These are phyloP conservation scores for Caenorhabditis virilis DNA, from an alignment of 2,888 invertebrate species.

Conservation along the genomic window DNA sequence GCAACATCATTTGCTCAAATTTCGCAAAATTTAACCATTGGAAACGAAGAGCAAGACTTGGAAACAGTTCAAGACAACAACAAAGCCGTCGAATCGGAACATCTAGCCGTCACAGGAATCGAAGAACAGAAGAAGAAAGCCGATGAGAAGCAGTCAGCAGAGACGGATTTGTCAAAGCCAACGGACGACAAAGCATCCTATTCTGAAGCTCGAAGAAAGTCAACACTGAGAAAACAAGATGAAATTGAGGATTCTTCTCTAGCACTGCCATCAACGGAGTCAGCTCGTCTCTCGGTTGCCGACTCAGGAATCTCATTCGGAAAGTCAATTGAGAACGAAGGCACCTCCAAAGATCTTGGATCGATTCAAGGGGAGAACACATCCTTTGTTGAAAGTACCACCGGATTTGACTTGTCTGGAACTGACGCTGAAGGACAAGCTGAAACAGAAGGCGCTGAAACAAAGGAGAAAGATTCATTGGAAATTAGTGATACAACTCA, in stretches of 20 bases:
- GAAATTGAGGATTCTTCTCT: conserved; percentile 8
- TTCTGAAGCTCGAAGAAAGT: conserved; percentile 15
- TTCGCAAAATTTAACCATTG: no score
- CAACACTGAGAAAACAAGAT: conserved; percentile 21
- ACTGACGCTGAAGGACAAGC: conserved; percentile 5
- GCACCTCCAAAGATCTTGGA: neutral
- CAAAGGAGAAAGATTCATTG: conserved; percentile 12
- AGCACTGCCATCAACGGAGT: conserved; percentile 9
- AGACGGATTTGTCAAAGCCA: neutral
- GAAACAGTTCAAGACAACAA: neutral
- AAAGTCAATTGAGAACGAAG: conserved; percentile 25
- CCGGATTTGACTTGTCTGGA: neutral
- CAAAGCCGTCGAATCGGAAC: neutral
- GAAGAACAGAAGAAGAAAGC: neutral
- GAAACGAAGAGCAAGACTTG: neutral
- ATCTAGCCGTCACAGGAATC: neutral
- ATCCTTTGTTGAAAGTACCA: conserved; percentile 1
- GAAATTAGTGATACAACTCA: conserved; percentile 11
- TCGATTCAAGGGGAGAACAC: neutral
- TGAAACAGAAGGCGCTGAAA: neutral
- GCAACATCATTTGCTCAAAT: no score
- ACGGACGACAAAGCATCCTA: conserved; percentile 16
- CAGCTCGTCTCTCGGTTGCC: conserved; percentile 26
- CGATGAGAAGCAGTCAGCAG: conserved; percentile 1
- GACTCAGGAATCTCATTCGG: conserved; percentile 35